Percentiles rank a stretch among this genome's conserved stretches.
Evolutionary conservation across 2,888 invertebrate genomes (phyloP).

Genomic region (Drosophila pseudotalamancana): DNA sequence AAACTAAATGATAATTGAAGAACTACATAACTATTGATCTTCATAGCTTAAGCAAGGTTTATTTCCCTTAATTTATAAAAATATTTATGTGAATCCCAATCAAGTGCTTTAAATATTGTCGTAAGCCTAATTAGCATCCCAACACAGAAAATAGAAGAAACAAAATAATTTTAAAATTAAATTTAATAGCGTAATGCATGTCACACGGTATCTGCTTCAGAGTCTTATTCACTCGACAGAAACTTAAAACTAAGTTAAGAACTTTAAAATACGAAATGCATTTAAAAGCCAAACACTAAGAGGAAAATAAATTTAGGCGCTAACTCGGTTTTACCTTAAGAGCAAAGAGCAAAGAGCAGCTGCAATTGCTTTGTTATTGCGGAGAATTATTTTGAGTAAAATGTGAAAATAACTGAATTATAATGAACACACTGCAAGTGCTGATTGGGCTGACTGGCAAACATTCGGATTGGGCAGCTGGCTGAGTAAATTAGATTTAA

Average conservation of each 20-base stretch:
- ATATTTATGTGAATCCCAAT: too few species aligned
- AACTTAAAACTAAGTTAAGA: neutral
- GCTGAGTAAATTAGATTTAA: slow-evolving; percentile 56
- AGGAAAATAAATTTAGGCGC: too few species aligned
- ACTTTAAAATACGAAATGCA: slow-evolving; percentile 9
- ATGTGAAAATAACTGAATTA: slow-evolving; percentile 38
- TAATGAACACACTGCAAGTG: slow-evolving; percentile 21
- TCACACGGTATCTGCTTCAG: neutral
- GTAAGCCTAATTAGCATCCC: too few species aligned
- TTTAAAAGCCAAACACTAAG: slow-evolving; percentile 1
- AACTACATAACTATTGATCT: too few species aligned
- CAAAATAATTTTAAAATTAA: neutral
- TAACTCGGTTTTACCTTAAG: neutral
- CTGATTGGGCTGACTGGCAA: neutral
- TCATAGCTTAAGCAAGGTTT: too few species aligned
- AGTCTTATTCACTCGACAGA: neutral
- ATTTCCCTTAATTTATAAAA: too few species aligned
- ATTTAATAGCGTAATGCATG: too few species aligned
- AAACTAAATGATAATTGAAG: too few species aligned
- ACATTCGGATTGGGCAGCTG: neutral
- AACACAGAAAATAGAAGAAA: neutral
- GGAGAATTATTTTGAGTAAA: slow-evolving; percentile 7
- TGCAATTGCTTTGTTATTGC: neutral
- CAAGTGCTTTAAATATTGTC: too few species aligned
- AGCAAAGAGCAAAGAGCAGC: too few species aligned